Evolutionary conservation across 2,888 invertebrate genomes (phyloP).

Genomic region (Salticus scenicus): DNA sequence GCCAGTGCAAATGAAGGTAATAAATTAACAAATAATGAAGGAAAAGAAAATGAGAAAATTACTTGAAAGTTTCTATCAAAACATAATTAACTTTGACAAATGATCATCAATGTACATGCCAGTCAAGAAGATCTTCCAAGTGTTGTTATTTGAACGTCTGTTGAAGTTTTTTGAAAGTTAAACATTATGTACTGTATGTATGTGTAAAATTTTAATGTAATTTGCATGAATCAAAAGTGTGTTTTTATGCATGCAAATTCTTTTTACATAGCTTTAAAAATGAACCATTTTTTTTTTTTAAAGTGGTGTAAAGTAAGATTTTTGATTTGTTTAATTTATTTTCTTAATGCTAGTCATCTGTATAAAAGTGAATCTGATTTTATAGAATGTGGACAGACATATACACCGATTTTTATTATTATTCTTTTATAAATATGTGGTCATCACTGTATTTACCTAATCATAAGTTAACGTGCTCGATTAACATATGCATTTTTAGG

Average conservation of each 20-base stretch:
- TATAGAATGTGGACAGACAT: not conserved
- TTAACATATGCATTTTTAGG: too few species aligned
- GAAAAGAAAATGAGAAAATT: slow-evolving; percentile 40
- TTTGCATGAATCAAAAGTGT: not conserved
- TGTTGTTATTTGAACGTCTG: slow-evolving; percentile 22
- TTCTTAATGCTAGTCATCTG: slow-evolving; percentile 52
- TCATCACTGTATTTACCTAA: not conserved
- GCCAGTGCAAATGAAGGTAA: slow-evolving; percentile 14
- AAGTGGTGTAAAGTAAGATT: slow-evolving; percentile 17
- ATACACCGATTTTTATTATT: not conserved
- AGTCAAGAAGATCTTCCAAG: slow-evolving; percentile 50
- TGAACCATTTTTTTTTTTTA: slow-evolving; percentile 14
- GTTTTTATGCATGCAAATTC: not conserved
- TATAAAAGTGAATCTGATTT: slow-evolving; percentile 5
- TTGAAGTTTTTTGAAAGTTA: slow-evolving; percentile 7
- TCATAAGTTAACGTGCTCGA: too few species aligned
- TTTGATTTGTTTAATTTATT: slow-evolving; percentile 18
- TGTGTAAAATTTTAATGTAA: not conserved
- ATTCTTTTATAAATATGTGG: not conserved
- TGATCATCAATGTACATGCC: slow-evolving; percentile 22
- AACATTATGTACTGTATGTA: not conserved
- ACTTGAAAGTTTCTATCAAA: slow-evolving; percentile 24
- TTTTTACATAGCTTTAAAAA: slow-evolving; percentile 3
- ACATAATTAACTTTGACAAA: not conserved
- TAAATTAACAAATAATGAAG: slow-evolving; percentile 2